Conservation (phyloP, 2,113 vertebrate genomes). For the Copsychus sechellarum region DNA sequence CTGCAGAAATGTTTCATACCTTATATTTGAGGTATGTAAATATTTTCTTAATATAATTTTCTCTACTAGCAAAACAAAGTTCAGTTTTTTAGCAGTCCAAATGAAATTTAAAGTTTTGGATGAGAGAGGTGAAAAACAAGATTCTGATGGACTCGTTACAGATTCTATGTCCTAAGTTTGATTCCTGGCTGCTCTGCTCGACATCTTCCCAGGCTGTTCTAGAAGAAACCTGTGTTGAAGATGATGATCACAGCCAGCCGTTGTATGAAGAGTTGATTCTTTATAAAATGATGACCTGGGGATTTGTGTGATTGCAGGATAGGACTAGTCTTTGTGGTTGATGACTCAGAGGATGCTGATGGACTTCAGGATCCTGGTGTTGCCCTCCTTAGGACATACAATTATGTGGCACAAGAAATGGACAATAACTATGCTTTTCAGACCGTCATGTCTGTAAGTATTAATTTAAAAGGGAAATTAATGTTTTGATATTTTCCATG, state of each 20-base stretch:
- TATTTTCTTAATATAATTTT: not conserved
- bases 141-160: not conserved
- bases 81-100: not conserved
- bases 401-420: constrained; percentile 90
- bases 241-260: not conserved
- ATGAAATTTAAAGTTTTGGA: not conserved
- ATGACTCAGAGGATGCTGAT: constrained; percentile 86
- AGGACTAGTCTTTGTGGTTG: constrained; percentile 93
- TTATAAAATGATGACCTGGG: not conserved
- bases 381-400: constrained; percentile 89
- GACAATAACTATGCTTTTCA: constrained; percentile 91
- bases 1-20: not conserved
- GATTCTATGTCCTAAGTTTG: not conserved
- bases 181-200: not conserved
- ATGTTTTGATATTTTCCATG: not conserved
- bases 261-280: not conserved
- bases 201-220: not conserved
- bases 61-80: not conserved
- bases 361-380: constrained; percentile 92
- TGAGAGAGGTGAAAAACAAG: not conserved
- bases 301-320: constrained; percentile 70
- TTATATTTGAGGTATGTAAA: not conserved
- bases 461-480: not conserved
- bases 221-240: not conserved
- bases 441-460: constrained; percentile 86